Evolutionary conservation across 2,888 invertebrate genomes (phyloP).

Genomic region (Orthosia gothica): DNA sequence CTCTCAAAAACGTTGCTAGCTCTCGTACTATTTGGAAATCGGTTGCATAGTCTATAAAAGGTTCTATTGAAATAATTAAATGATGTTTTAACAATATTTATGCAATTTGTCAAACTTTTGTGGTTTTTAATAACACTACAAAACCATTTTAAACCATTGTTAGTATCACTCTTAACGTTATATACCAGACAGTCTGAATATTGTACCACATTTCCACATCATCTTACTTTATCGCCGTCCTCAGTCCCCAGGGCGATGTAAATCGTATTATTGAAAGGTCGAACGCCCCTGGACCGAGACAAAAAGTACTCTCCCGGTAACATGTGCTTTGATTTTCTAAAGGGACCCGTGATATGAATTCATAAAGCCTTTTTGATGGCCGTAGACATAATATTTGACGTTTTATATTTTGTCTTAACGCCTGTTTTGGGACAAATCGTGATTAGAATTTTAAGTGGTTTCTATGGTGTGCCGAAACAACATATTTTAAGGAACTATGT

Average conservation of each 20-base stretch:
- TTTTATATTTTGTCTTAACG: constrained; percentile 40
- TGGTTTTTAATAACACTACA: too few species aligned
- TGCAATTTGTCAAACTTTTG: too few species aligned
- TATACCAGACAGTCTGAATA: not conserved
- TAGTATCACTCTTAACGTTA: not conserved
- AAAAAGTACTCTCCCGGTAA: constrained; percentile 40
- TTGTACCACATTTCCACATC: constrained; percentile 14
- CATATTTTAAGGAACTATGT: not conserved
- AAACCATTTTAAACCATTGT: not conserved
- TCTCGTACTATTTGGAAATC: too few species aligned
- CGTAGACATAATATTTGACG: constrained; percentile 14
- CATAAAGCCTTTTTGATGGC: constrained; percentile 45
- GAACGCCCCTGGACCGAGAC: constrained; percentile 29
- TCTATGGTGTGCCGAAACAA: not conserved
- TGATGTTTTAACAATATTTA: too few species aligned
- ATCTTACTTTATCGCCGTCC: constrained; percentile 20
- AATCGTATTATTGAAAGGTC: constrained; percentile 54
- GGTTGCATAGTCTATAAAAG: too few species aligned
- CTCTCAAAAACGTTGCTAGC: too few species aligned
- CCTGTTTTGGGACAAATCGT: constrained; percentile 13
- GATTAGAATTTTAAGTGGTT: constrained; percentile 30
- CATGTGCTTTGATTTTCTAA: constrained; percentile 58
- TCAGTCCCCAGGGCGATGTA: constrained; percentile 30
- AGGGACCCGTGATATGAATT: constrained; percentile 58
- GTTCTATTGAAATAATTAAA: too few species aligned